Base-by-base conservation (phyloP, 2,888 invertebrate species). In the Nebria salina region DNA sequence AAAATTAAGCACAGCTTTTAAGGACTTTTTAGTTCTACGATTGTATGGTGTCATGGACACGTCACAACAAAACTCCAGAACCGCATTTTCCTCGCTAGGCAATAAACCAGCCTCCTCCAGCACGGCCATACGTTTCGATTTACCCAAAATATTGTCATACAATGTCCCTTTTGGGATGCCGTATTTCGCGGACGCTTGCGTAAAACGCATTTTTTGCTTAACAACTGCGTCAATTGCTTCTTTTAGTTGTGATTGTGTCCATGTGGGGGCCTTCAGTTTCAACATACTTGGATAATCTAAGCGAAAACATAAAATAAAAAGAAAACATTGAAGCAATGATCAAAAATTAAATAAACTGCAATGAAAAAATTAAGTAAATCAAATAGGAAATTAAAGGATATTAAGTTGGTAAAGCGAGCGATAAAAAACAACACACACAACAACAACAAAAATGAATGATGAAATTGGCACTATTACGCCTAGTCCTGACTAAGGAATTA, bases 81-180 rank as follows among this genome's bases (percentile, higher is more conserved):
- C 92, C 0, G 92, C 91, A 66, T 90, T 89, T 85, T 95, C 94
- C 86, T 95, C 94, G 82, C 87, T 87, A 11, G 90, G 83, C 34
- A 91, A 90, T 64, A 95, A 87, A 2, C 91, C 93, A 0, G 93
- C 93, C 86, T 94, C 94, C 85, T 94, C 94, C 83, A 95, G 89
- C 0, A 94, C 93, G 80, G 93, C 92, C 94, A 94, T 94, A 76
- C 95, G 90, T 88, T 94, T 94, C 8, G 94, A 93, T 89, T 95
- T 95, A 4, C 94, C 94, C 83, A 95, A 89, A 85, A 94, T 94
- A 86, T 94, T 95, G 89, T 95, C 94, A 89, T 95, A 95, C 64
- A 95, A 90, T 0, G 95, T 95, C 77, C 94, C 94, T 87, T 94
- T 95, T 0, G 94, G 95, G 86, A 95, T 94, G 82, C 93, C 92